These are phyloP conservation scores for Stratiomys singularior DNA, from an alignment of 2,888 invertebrate genomes.

Conservation along the genomic window DNA sequence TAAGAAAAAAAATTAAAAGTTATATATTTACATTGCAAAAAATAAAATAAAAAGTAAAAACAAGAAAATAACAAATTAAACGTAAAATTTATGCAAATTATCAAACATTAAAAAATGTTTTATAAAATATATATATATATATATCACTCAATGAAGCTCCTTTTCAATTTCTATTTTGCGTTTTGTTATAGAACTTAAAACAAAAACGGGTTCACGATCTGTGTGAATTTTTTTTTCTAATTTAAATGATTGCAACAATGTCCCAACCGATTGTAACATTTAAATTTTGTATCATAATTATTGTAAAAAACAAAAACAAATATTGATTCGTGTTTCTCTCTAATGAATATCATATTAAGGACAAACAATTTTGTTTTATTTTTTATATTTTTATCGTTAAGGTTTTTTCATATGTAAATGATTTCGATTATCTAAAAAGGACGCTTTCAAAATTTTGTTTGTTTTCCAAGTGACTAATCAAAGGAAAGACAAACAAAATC, in stretches of 20 bases:
- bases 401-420: background rate
- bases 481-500: background rate
- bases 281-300: background rate
- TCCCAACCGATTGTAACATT: slow-evolving; percentile 18
- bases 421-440: no score
- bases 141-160: slow-evolving; percentile 44
- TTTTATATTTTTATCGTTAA: background rate
- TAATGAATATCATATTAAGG: no score
- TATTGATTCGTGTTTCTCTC: no score
- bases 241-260: slow-evolving; percentile 33
- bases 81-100: background rate
- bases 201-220: background rate
- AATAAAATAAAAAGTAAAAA: background rate
- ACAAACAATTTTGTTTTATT: background rate
- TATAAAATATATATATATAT: background rate
- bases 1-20: slow-evolving; percentile 6
- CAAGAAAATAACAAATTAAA: slow-evolving; percentile 24
- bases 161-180: background rate
- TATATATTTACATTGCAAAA: slow-evolving; percentile 1
- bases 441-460: no score
- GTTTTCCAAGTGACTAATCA: background rate
- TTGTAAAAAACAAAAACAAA: no score
- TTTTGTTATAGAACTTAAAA: background rate
- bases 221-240: background rate
- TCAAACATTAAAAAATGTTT: slow-evolving; percentile 1